Conservation (phyloP, 1,140 invertebrate genomes). For the Zaprionus africanus region DNA sequence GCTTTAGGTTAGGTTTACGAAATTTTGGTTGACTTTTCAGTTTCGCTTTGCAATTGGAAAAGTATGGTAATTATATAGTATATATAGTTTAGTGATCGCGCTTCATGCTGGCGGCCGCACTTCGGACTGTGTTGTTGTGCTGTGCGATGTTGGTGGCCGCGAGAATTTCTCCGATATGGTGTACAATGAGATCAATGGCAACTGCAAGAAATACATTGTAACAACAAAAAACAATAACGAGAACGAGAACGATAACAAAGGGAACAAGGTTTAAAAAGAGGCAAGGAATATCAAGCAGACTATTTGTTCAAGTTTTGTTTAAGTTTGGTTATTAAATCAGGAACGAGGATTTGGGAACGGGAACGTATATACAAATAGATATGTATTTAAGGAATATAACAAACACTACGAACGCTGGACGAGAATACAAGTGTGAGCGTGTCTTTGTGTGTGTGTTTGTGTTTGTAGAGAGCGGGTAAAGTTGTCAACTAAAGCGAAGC, state of each 20-base stretch:
- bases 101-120: slow-evolving; percentile 76
- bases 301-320: slow-evolving; percentile 20
- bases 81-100: slow-evolving; percentile 73
- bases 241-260: slow-evolving; percentile 53
- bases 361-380: slow-evolving; percentile 17
- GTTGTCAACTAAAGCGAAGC: slow-evolving; percentile 43
- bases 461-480: slow-evolving; percentile 23
- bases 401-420: slow-evolving; percentile 56
- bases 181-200: slow-evolving; percentile 99
- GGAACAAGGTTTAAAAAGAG: slow-evolving; percentile 24
- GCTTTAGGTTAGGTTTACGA: slow-evolving; percentile 26
- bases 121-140: slow-evolving; percentile 77
- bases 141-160: slow-evolving; percentile 78
- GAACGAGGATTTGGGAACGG: slow-evolving; percentile 1
- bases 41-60: slow-evolving; percentile 4
- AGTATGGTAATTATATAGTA: background rate
- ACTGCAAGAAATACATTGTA: slow-evolving; percentile 91
- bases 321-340: background rate
- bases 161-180: slow-evolving; percentile 98
- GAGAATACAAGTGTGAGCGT: slow-evolving; percentile 25
- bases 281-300: slow-evolving; percentile 61
- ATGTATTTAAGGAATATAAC: slow-evolving; percentile 34
- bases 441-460: slow-evolving; percentile 17
- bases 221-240: slow-evolving; percentile 63
- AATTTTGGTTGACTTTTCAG: slow-evolving; percentile 9